phyloP scores from a whole-genome alignment of 2,888 invertebrate genomes.

The Tenthredo livida region DNA sequence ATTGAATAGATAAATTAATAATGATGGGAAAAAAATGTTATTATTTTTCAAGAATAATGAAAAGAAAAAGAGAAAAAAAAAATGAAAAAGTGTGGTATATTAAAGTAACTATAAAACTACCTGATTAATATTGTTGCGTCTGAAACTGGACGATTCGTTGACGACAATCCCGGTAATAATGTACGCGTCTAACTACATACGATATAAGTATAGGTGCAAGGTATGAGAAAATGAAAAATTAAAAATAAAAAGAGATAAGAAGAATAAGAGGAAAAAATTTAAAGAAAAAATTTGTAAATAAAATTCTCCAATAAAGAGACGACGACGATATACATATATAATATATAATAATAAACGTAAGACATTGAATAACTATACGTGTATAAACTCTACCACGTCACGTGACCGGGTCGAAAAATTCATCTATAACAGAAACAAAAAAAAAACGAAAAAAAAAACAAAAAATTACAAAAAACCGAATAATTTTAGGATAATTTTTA shows the following conservation, averaged over 20 bases:
- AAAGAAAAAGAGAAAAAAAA: not conserved
- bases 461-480: not conserved
- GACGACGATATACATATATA: not conserved
- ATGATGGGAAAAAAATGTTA: not conserved
- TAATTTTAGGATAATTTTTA: not conserved
- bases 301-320: constrained; percentile 42
- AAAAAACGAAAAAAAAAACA: not conserved
- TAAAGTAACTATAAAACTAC: not conserved
- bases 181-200: not conserved
- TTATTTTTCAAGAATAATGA: not conserved
- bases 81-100: not conserved
- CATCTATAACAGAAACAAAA: not conserved
- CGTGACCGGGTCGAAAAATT: constrained; percentile 33
- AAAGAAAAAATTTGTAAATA: constrained; percentile 23
- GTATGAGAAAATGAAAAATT: not conserved
- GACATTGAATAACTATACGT: not conserved
- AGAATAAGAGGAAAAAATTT: not conserved
- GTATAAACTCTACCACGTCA: constrained; percentile 28
- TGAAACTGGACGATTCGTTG: constrained; percentile 50
- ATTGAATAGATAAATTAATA: constrained; percentile 4
- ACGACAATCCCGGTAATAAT: constrained; percentile 41
- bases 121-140: constrained; percentile 8
- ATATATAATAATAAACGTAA: constrained; percentile 2
- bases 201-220: not conserved
- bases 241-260: not conserved